Percentiles rank a stretch among this genome's conserved stretches.
These are phyloP conservation scores for Dipodomys stephensi DNA, from an alignment of 2,113 vertebrate species.

Conservation along the genomic window DNA sequence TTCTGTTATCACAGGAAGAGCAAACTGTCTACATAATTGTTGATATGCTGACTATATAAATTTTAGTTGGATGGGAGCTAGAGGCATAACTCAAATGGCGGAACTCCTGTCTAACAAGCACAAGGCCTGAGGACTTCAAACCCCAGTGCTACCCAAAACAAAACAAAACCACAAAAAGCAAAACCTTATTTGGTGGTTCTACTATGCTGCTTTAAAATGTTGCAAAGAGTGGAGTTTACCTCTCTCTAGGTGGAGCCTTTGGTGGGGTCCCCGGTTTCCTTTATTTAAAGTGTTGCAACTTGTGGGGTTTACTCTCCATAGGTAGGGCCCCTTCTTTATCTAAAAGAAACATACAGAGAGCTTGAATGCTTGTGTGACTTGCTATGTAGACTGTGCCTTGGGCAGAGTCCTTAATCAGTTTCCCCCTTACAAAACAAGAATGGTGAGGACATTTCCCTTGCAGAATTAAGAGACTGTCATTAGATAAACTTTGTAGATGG, in stretches of 20 bases:
- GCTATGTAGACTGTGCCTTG: not conserved
- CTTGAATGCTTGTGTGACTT: not conserved
- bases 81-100: too few relatives aligned
- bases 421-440: not conserved
- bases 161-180: too few relatives aligned
- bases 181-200: too few relatives aligned
- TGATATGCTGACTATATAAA: not conserved
- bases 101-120: too few relatives aligned
- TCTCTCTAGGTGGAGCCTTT: not conserved
- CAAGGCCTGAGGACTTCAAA: too few relatives aligned
- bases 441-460: not conserved
- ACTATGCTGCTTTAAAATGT: not conserved
- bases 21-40: not conserved
- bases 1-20: not conserved
- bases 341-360: not conserved
- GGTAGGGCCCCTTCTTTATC: not conserved
- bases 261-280: too few relatives aligned
- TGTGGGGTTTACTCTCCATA: not conserved
- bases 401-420: not conserved
- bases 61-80: too few relatives aligned
- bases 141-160: too few relatives aligned
- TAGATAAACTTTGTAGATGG: not conserved
- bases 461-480: not conserved
- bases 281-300: not conserved
- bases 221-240: not conserved